Base-by-base conservation (phyloP, 2,797 vertebrate species). In the Acipenser ruthenus region DNA sequence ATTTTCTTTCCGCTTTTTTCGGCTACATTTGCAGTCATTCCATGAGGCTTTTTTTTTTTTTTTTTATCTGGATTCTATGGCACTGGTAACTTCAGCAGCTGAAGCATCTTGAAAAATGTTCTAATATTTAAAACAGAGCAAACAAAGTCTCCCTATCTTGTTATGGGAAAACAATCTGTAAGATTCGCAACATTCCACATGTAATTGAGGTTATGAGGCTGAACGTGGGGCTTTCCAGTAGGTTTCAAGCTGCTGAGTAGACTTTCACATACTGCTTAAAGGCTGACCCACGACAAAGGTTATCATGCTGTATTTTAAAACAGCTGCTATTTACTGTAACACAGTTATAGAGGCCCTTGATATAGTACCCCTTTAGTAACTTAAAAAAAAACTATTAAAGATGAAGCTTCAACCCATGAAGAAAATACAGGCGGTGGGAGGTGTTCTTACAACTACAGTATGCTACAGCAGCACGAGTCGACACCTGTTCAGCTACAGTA, bases 131-230 rank as follows among this genome's bases (percentile, higher is more conserved):
- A 37, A 86, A 86, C 77, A 84, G 86, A 87, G 84, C 75, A 78
- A 79, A 83, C 84, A 81, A 51, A 75, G 84, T 79, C 75, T 83
- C 81, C 78, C 76, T 84, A 83, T 89, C 86, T 86, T 84, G 85
- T 86, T 84, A 83, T 80, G 83, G 84, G 82, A 87, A 87, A 88
- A 91, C 79, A 85, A 75, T 77, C 68, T 37, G 75, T 68, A 56
- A 49, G 78, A 91, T 93, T 88, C 88, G 78, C 82, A 64, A 77
- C 89, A 93, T 93, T 94, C 92, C 90, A 84, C 79, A 82, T 77
- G 72, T 88, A 90, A 93, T 85, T 86, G 88, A 91, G 81, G 88
- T 84, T 88, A 79, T 68, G 74, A 73, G 81, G 83, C 84, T 87
- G 84, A 91, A 84, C 80, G 77, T 76, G 62, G 67, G 67, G 51